Percentiles rank a stretch among this genome's conserved stretches.
These are phyloP conservation scores for Parambassis ranga DNA, from an alignment of 2,797 vertebrate genomes.

Conservation along the genomic window DNA sequence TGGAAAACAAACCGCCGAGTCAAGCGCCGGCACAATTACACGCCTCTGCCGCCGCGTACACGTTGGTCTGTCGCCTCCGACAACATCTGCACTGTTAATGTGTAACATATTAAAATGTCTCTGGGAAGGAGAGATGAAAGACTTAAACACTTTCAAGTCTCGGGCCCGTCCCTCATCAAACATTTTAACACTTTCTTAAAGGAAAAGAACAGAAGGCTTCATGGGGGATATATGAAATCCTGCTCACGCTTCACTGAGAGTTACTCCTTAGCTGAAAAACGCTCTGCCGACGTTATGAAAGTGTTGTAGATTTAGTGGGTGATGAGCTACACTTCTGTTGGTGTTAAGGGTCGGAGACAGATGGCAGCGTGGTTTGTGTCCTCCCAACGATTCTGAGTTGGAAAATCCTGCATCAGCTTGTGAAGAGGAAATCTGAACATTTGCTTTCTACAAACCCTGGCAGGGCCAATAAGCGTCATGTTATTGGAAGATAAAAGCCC, in stretches of 20 bases:
- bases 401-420: background rate
- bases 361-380: too few relatives aligned
- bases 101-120: constrained; percentile 70
- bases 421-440: too few relatives aligned
- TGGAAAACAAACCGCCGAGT: constrained; percentile 65
- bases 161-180: constrained; percentile 56
- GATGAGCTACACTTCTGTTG: background rate
- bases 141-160: constrained; percentile 55
- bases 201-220: constrained; percentile 38
- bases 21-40: constrained; percentile 70
- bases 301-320: constrained; percentile 34
- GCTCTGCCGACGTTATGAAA: constrained; percentile 8
- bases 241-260: constrained; percentile 8
- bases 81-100: constrained; percentile 67
- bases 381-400: too few relatives aligned
- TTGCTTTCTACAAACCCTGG: too few relatives aligned
- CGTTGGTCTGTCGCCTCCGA: constrained; percentile 58
- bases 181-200: constrained; percentile 49
- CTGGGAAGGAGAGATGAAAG: constrained; percentile 63
- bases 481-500: too few relatives aligned
- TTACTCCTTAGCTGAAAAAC: constrained; percentile 10
- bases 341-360: background rate
- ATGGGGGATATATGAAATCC: constrained; percentile 32
- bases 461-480: too few relatives aligned
- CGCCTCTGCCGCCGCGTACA: constrained; percentile 32